phyloP scores from a whole-genome alignment of 2,113 vertebrate species.

The Grammomys dolichurus region DNA sequence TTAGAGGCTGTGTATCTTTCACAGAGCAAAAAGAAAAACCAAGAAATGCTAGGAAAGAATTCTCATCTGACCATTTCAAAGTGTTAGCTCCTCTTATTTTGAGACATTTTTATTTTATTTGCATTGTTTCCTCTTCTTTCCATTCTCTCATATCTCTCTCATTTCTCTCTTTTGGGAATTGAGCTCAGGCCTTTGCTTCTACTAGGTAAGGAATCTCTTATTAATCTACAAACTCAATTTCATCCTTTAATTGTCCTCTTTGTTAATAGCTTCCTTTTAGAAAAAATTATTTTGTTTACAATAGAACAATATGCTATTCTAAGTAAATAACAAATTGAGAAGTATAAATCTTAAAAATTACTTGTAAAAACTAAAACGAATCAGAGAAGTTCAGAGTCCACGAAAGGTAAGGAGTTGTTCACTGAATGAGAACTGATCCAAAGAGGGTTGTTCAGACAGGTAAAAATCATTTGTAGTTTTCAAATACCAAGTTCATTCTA shows the following conservation, averaged over 20 bases:
- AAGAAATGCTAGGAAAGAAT: conserved; percentile 29
- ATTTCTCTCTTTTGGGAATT: background rate
- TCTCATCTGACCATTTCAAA: conserved; percentile 62
- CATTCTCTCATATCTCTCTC: background rate
- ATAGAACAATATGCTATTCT: background rate
- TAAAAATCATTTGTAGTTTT: background rate
- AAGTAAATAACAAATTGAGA: background rate
- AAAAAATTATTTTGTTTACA: background rate
- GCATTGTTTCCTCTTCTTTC: background rate
- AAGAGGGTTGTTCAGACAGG: background rate
- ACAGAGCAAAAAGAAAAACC: conserved; percentile 59
- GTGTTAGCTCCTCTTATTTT: background rate
- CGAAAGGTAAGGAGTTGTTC: background rate
- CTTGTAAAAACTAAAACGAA: background rate
- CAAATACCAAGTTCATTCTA: background rate
- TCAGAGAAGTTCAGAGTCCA: background rate
- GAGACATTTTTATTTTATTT: background rate
- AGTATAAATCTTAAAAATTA: background rate
- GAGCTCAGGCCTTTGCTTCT: background rate
- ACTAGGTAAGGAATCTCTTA: background rate
- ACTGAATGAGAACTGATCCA: background rate
- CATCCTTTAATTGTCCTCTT: background rate
- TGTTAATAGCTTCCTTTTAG: background rate
- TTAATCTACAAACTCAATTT: background rate
- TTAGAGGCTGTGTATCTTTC: conserved; percentile 73